A percentile compares a stretch with the other conserved stretches of the same genome.
phyloP scores from a whole-genome alignment of 2,113 vertebrate genomes.

The Oncorhynchus gorbuscha region DNA sequence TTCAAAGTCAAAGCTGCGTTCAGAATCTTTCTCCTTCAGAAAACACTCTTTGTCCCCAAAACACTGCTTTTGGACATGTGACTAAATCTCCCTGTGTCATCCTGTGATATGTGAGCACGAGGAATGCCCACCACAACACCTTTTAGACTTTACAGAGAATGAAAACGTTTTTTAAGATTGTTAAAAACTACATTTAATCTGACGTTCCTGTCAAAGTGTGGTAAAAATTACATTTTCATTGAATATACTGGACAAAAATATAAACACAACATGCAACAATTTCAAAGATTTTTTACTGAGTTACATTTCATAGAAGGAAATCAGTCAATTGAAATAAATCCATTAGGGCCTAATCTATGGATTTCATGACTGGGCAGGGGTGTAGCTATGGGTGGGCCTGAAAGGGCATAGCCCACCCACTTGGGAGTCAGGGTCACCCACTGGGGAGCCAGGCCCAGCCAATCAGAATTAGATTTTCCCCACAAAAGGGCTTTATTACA shows the following conservation, averaged over 20 bases:
- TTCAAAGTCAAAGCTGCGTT: background rate
- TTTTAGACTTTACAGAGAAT: background rate
- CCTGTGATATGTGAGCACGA: background rate
- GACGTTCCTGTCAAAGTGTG: slow-evolving; percentile 3
- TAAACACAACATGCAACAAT: no score
- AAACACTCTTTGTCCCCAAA: background rate
- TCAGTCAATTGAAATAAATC: background rate
- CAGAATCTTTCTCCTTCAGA: background rate
- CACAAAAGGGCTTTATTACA: no score
- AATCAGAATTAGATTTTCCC: no score
- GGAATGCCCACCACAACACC: slow-evolving; percentile 5
- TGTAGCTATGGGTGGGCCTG: no score
- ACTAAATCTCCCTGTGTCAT: background rate
- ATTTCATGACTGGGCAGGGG: background rate
- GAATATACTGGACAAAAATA: background rate
- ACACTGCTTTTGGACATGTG: background rate
- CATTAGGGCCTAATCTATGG: no score
- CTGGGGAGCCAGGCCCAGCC: no score
- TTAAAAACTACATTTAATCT: background rate
- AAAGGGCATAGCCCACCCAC: no score
- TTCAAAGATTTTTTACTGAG: background rate
- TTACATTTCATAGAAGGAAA: no score
- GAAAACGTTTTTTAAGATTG: background rate
- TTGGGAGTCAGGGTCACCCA: no score
- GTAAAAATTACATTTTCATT: background rate